Conservation (phyloP, 2,888 invertebrate species). For the Tenthredo livida region DNA sequence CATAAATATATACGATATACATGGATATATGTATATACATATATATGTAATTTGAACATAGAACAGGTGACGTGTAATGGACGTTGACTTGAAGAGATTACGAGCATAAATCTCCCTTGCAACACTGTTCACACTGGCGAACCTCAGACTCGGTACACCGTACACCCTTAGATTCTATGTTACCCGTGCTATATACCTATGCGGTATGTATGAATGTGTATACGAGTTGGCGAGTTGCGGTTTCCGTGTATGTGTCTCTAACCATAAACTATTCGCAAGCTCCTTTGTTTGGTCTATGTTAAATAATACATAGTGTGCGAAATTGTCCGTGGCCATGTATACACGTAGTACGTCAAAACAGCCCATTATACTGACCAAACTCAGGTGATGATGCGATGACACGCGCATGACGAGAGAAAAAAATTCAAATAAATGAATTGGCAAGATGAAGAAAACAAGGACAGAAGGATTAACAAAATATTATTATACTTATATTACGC, state of each 20-base stretch:
- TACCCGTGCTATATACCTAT: background rate
- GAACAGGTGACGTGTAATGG: constrained; percentile 49
- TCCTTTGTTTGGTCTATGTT: constrained; percentile 42
- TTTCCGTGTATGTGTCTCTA: background rate
- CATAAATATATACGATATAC: background rate
- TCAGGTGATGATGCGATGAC: background rate
- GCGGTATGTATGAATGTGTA: background rate
- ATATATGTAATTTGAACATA: constrained; percentile 11
- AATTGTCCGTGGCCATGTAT: constrained; percentile 5
- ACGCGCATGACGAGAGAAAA: background rate
- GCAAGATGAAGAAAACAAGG: background rate
- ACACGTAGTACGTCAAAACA: background rate
- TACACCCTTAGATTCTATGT: background rate
- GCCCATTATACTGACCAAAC: background rate
- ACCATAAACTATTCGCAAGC: constrained; percentile 44
- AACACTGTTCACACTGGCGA: constrained; percentile 23
- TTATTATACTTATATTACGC: background rate
- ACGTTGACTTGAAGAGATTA: constrained; percentile 52
- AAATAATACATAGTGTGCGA: constrained; percentile 26
- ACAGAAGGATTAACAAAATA: background rate
- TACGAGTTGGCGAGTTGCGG: background rate
- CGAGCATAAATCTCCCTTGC: constrained; percentile 44
- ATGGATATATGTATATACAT: background rate
- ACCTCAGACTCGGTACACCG: constrained; percentile 33
- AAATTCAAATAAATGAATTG: background rate